Evolutionary conservation across 2,113 vertebrate genomes (phyloP).

Genomic region (Lethenteron reissneri): DNA sequence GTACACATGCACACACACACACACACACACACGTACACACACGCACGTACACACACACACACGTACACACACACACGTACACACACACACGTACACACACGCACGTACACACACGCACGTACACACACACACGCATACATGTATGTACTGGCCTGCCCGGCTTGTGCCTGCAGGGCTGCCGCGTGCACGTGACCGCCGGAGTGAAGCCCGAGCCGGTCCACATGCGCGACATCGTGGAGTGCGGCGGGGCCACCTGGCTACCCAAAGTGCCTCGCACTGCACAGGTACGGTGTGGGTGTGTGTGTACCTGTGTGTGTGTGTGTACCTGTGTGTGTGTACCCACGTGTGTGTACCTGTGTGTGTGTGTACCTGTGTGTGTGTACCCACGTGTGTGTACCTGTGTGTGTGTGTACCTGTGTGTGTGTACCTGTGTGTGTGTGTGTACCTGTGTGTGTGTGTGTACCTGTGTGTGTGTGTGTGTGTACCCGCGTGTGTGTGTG

Average conservation of each 20-base stretch:
- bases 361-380: too few species aligned
- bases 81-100: neutral
- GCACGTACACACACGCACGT: neutral
- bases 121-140: neutral
- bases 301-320: neutral
- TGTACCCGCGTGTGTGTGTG: neutral
- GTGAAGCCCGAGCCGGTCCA: constrained; percentile 50
- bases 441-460: neutral
- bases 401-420: neutral
- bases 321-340: too few species aligned
- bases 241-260: constrained; percentile 42
- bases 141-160: neutral
- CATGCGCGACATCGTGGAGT: constrained; percentile 56
- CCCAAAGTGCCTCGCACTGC: constrained; percentile 42
- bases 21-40: too few species aligned
- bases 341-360: too few species aligned
- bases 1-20: too few species aligned
- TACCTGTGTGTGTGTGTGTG: neutral
- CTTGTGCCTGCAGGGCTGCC: constrained; percentile 30
- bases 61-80: too few species aligned
- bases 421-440: neutral
- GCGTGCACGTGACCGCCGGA: constrained; percentile 48
- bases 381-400: too few species aligned
- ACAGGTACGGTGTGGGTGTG: constrained; percentile 27
- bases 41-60: too few species aligned